Conservation (phyloP, 2,888 invertebrate species). For the Antitype chi region DNA sequence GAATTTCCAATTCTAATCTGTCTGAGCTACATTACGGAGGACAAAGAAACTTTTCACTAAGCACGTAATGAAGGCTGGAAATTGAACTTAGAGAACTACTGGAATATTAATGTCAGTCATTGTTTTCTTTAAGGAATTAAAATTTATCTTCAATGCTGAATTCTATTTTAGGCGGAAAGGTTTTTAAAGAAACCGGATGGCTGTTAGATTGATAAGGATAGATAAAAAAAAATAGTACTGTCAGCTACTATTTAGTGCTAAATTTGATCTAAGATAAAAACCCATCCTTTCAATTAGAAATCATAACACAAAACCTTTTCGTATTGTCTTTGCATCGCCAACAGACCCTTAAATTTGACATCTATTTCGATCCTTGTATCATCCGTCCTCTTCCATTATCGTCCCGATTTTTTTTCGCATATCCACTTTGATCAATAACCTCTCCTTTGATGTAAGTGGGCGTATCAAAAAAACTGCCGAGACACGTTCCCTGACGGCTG, state of each 20-base stretch:
- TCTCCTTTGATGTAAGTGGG: conserved; percentile 68
- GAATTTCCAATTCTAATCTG: conserved; percentile 77
- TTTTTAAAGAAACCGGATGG: background rate
- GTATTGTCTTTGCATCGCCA: background rate
- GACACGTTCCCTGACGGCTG: conserved; percentile 76
- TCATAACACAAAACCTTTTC: background rate
- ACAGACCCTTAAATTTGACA: conserved; percentile 29
- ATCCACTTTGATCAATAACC: conserved; percentile 82
- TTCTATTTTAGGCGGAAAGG: background rate
- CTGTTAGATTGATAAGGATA: background rate
- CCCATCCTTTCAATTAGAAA: background rate
- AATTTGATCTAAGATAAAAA: background rate
- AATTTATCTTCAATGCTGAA: conserved; percentile 23
- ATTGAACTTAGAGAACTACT: conserved; percentile 67
- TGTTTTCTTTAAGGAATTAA: conserved; percentile 43
- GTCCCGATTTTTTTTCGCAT: conserved; percentile 52
- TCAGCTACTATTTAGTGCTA: too few species aligned
- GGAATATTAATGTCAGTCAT: conserved; percentile 68
- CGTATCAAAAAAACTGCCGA: conserved; percentile 77
- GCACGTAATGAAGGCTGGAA: conserved; percentile 71
- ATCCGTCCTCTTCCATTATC: conserved; percentile 47
- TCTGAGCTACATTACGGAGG: conserved; percentile 71
- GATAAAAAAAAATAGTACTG: conserved; percentile 1
- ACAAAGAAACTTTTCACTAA: conserved; percentile 80
- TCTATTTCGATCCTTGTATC: conserved; percentile 35